A percentile compares a stretch with the other conserved stretches of the same genome.
phyloP scores from a whole-genome alignment of 2,797 vertebrate genomes.

The Saxicola maurus region DNA sequence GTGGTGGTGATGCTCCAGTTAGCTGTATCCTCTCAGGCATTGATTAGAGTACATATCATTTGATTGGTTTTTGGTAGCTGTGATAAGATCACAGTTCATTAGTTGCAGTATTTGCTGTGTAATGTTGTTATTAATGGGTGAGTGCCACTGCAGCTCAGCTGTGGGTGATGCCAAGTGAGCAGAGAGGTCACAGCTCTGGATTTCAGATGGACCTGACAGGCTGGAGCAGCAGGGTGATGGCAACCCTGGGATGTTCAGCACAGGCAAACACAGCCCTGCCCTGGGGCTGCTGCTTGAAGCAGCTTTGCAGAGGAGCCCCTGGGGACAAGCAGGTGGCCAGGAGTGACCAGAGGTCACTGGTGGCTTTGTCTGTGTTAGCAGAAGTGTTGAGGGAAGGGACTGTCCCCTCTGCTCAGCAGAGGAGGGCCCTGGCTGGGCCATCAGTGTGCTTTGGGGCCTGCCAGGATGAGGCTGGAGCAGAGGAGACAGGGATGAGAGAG shows the following conservation, averaged over 20 bases:
- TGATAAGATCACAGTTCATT: background rate
- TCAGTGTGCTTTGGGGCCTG: background rate
- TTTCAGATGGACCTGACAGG: background rate
- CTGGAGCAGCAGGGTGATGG: background rate
- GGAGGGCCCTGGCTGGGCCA: accelerated
- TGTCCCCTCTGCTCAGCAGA: background rate
- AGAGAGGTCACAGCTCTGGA: background rate
- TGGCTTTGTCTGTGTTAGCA: background rate
- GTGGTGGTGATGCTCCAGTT: background rate
- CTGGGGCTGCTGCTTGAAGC: background rate
- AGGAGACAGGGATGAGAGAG: background rate
- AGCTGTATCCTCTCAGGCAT: background rate
- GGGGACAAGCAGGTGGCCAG: background rate
- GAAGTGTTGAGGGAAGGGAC: background rate
- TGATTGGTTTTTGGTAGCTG: background rate
- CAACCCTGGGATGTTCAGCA: accelerated
- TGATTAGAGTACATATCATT: background rate
- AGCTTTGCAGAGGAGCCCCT: background rate
- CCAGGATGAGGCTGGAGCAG: background rate
- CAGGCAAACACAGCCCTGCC: background rate
- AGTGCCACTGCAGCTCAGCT: background rate
- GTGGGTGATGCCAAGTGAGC: background rate
- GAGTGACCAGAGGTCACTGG: background rate
- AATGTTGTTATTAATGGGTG: background rate
- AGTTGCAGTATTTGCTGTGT: background rate